Evolutionary conservation across 2,113 vertebrate species (phyloP).

Genomic region (Phocoena sinus): DNA sequence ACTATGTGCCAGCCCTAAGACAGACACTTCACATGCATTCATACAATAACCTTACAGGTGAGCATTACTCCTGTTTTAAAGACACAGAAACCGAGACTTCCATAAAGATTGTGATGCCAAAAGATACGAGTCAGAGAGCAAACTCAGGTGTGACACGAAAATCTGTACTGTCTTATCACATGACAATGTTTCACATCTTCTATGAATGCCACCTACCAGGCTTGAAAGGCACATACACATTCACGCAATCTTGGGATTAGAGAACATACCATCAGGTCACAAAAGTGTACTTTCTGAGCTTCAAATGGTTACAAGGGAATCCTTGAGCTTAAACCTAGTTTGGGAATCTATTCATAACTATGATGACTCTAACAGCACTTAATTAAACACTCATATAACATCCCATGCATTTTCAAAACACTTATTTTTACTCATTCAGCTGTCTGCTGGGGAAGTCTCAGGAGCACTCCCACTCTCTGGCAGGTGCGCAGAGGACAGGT

Average conservation of each 20-base stretch:
- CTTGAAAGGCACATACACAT: neutral
- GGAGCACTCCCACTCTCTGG: neutral
- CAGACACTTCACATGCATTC: neutral
- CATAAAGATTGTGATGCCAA: neutral
- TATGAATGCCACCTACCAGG: neutral
- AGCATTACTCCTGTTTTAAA: neutral
- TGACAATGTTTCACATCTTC: rapidly evolving
- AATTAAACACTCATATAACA: neutral
- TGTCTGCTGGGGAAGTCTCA: neutral
- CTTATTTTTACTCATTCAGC: neutral
- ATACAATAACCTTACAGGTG: rapidly evolving
- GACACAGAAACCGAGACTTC: neutral
- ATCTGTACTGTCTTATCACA: rapidly evolving
- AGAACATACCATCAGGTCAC: neutral
- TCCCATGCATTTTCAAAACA: neutral
- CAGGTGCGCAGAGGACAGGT: neutral
- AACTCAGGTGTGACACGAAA: rapidly evolving
- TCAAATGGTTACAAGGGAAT: neutral
- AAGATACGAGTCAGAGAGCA: neutral
- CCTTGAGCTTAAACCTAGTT: neutral
- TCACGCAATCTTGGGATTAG: neutral
- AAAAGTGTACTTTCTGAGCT: neutral
- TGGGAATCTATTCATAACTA: neutral
- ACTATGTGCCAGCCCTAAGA: neutral
- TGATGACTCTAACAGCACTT: neutral